Evolutionary conservation across 2,888 invertebrate species (phyloP).

Genomic region (Sphecodes monilicornis): DNA sequence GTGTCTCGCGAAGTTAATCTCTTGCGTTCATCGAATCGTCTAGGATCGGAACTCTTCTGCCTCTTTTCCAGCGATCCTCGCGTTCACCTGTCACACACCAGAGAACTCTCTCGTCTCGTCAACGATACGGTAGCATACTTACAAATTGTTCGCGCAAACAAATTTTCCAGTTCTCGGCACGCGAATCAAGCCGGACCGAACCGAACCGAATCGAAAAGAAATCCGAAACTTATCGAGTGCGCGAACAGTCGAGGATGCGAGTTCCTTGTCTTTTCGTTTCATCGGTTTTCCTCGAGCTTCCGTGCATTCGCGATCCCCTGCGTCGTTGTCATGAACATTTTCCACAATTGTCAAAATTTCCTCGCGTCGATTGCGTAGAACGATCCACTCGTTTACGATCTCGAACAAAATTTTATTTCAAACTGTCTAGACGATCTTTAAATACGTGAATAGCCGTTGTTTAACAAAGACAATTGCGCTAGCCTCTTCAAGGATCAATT

Average conservation of each 20-base stretch:
- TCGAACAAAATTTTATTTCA: no score
- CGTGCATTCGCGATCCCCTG: background rate
- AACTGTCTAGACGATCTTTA: background rate
- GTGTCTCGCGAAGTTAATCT: conserved; percentile 36
- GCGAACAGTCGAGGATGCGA: background rate
- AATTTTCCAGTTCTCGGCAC: background rate
- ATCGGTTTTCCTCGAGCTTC: background rate
- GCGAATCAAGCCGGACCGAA: no score
- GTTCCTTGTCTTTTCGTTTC: background rate
- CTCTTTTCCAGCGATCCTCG: background rate
- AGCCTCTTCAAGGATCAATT: background rate
- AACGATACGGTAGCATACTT: no score
- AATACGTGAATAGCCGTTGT: background rate
- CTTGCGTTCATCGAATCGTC: conserved; percentile 12
- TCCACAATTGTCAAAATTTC: no score
- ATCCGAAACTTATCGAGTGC: background rate
- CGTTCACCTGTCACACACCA: background rate
- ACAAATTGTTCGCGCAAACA: no score
- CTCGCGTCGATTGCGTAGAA: no score
- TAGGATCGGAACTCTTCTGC: background rate
- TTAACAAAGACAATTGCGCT: background rate
- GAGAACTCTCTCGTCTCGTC: background rate
- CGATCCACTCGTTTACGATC: no score
- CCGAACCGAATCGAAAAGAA: background rate
- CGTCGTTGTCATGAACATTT: background rate